These are phyloP conservation scores for Coturnix japonica DNA, from an alignment of 2,113 vertebrate species.

Conservation along the genomic window DNA sequence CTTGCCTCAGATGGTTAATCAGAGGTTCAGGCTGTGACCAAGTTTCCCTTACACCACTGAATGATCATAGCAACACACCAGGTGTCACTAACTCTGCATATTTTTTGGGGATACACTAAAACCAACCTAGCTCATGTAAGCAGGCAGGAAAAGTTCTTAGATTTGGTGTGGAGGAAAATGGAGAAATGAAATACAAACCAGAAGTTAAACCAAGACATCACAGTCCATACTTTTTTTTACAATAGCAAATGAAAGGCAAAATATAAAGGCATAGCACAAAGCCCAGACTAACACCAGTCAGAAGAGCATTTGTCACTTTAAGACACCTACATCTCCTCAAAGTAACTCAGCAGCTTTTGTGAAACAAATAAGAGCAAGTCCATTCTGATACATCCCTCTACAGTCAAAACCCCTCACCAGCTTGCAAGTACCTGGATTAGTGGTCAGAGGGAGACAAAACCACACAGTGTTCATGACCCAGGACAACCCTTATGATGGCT, in stretches of 20 bases:
- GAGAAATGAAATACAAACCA: neutral
- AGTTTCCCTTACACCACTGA: too few relatives aligned
- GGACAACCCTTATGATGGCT: neutral
- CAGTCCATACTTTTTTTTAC: neutral
- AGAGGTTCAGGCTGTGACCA: too few relatives aligned
- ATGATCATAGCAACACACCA: neutral
- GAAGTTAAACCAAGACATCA: neutral
- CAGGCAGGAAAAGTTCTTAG: neutral
- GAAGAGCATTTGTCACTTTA: neutral
- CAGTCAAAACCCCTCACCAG: neutral
- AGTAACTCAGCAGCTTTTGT: neutral
- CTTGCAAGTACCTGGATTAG: neutral
- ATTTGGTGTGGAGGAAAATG: neutral
- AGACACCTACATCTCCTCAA: neutral
- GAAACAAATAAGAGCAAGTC: neutral
- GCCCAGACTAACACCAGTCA: neutral
- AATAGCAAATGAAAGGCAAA: neutral
- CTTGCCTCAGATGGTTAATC: too few relatives aligned
- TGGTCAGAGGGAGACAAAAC: rapidly evolving
- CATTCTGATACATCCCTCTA: neutral
- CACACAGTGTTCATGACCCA: rapidly evolving
- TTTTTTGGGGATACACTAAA: neutral
- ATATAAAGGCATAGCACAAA: neutral
- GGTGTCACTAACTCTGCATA: neutral
- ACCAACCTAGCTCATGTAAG: neutral